A percentile compares a stretch with the other conserved stretches of the same genome.
These are phyloP conservation scores for Ostrea edulis DNA, from an alignment of 1,140 invertebrate genomes.

Conservation along the genomic window DNA sequence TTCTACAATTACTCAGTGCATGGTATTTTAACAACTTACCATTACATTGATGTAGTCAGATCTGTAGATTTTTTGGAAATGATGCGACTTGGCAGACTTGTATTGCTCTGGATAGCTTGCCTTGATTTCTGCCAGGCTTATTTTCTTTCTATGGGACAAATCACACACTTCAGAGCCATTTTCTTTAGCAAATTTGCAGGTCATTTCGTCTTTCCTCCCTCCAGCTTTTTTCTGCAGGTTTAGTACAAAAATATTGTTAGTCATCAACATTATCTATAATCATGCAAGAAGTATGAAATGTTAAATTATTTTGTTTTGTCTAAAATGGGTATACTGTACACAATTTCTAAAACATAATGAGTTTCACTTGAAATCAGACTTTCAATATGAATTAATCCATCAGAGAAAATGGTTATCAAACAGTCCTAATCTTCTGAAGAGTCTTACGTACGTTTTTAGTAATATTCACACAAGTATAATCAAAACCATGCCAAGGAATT, in stretches of 20 bases:
- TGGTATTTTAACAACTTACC: neutral
- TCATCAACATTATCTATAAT: too few species aligned
- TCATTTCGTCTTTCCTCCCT: neutral
- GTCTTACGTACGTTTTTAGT: neutral
- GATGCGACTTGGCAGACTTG: neutral
- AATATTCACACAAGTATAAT: constrained; percentile 25
- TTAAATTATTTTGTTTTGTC: too few species aligned
- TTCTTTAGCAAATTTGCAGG: neutral
- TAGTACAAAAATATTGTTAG: neutral
- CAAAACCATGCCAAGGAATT: constrained; percentile 41
- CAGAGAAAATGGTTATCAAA: neutral
- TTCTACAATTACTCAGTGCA: too few species aligned
- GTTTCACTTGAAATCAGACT: too few species aligned
- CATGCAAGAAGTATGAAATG: too few species aligned
- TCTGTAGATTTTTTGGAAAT: neutral
- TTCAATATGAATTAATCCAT: neutral
- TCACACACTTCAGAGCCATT: neutral
- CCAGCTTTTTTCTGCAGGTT: neutral
- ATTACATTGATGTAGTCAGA: constrained; percentile 20
- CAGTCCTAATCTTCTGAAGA: neutral
- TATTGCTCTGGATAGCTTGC: neutral
- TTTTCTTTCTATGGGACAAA: neutral
- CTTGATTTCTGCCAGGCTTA: neutral
- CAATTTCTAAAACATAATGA: too few species aligned
- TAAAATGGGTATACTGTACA: too few species aligned